These are phyloP conservation scores for Beris morrisii DNA, from an alignment of 2,888 invertebrate species.

Conservation along the genomic window DNA sequence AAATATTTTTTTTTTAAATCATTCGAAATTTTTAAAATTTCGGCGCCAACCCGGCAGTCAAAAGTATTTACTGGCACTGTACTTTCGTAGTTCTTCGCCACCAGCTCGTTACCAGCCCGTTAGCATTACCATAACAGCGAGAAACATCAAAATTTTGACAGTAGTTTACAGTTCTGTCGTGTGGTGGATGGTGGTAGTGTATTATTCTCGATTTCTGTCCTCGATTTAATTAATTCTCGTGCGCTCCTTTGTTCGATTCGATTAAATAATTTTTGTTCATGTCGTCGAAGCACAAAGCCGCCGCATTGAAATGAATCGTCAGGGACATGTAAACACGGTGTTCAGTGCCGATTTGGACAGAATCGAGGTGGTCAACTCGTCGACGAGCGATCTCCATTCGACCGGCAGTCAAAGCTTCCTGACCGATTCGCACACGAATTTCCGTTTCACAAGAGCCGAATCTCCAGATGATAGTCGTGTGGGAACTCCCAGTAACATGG, in stretches of 20 bases:
- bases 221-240: background rate
- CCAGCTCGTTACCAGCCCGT: no score
- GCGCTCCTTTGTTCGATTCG: no score
- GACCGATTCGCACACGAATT: conserved; percentile 42
- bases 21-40: no score
- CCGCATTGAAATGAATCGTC: conserved; percentile 35
- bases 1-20: no score
- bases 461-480: conserved; percentile 36
- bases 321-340: conserved; percentile 37
- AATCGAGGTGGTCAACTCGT: conserved; percentile 42
- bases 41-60: no score
- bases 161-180: no score
- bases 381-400: conserved; percentile 43
- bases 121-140: no score
- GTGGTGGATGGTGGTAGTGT: no score
- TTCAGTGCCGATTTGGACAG: conserved; percentile 42
- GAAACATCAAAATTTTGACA: no score
- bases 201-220: no score
- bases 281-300: background rate
- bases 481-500: conserved; percentile 44
- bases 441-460: conserved; percentile 39
- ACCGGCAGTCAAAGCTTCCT: conserved; percentile 43
- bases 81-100: no score
- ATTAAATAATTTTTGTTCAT: background rate
- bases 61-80: no score